These are phyloP conservation scores for Rattus norvegicus DNA, from an alignment of 2,113 vertebrate genomes.

Conservation along the genomic window GRCr8 NC_086025.1:57305501-57306000, in stretches of 20 bases:
- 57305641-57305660: not conserved
- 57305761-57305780: not conserved
- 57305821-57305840: not conserved
- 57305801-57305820: not conserved
- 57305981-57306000: not conserved
- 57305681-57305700: not conserved
- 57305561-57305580: not conserved
- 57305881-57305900: not conserved
- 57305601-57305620: not conserved
- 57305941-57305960: not conserved
- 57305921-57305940: not conserved
- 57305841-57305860: not conserved
- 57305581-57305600: not conserved
- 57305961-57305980: not conserved
- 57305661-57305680: not conserved
- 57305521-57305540: slow-evolving; percentile 28
- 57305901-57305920: not conserved
- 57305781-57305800: not conserved
- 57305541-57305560: not conserved
- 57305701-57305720: not conserved
- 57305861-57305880: not conserved
- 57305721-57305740: not conserved
- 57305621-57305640: not conserved
- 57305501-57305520: slow-evolving; percentile 43
- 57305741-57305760: not conserved